Base-by-base conservation (phyloP, 1,140 invertebrate genomes). In the Dendrolimus kikuchii region DNA sequence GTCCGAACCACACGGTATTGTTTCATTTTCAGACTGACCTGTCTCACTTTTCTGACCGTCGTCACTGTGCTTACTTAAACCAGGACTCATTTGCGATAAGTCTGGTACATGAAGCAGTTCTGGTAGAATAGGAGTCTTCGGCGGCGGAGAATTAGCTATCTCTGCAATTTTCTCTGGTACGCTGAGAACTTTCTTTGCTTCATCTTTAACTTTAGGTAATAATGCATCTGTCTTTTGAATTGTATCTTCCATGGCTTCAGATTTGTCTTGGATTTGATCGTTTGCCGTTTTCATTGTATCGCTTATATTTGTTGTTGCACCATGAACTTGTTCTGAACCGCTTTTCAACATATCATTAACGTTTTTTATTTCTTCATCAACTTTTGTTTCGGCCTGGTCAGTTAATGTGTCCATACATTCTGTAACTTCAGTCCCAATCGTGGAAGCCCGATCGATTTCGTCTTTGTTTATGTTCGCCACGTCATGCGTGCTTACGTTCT, bases 11-110 rank as follows among this genome's bases (percentile, higher is more conserved):
- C 86, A 88, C 5, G 81, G 71, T 49, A 88, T 87, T 4, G 86
- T 88, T 60, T 88, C 86, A 53, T 88, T 88, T 61, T 88, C 86
- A 10, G 86, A 88, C 40, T 85, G 77, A 5, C 77, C 78, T 8
- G 55, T 68, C 37, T 80, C 77, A 63, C 81, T 86, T 56, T 83
- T 86, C 52, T 86, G 83, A 36, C 80, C 80, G 49, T 81, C 77
- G 10, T 87, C 86, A 56, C 84, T 88, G 9, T 78, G 70, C 56
- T 72, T 78, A 67, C 86, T 88, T 7, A 85, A 59, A 53, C 68
- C 71, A 5, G 82, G 86, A 64, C 83, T 86, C 52, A 84, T 74
- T 46, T 86, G 81, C n/a, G 72, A 55, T 53, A 82, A 61, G 57
- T 88, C 81, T 8, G 86, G 83, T 41, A 88, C 70, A 36, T 78